Base-by-base conservation (phyloP, 2,888 invertebrate species). In the Bombylius discolor region DNA sequence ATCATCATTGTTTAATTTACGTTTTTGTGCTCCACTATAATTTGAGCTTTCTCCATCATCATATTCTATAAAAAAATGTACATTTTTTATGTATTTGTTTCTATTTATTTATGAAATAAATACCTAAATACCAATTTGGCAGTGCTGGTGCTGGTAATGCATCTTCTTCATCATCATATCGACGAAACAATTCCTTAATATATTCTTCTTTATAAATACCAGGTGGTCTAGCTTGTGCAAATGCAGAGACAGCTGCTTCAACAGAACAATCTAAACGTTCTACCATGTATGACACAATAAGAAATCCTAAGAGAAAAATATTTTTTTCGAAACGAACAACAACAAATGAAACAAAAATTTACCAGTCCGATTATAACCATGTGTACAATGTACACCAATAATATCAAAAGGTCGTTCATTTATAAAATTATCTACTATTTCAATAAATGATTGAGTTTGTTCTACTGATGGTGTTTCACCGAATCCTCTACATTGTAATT, bases 161-260 rank as follows among this genome's bases (percentile, higher is more conserved):
- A 64, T 81, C 84, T 53, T 77, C 81, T 36, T 82, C 85, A 65
- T 85, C 87, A 61, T 86, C 93, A 69, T 87, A 95, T 4, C 91
- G 79, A 56, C 76, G 76, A 69, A 84, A 95, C 39, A 99, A 73
- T 73, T 96, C 96, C 64, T 82, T 77, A 54, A 99, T 79, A 70
- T 99, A 99, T 69, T 97, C 96, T 62, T 83, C 84, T 72, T 99
- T 99, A 75, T 99, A 99, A 66, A 99, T 99, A 31, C 99, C 99
- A 1, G 96, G 94, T 1, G 89, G 86, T 60, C 99, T 67, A 4
- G 70, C 68, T 44, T 62, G 77, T 4, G 86, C 80, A 75, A 96
- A 97, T 66, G 82, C 82, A 46, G 77, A 77, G 7, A 96, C 69
- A 0, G 93, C 95, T 4, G 88, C 87, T 62, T 90, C 92, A 1